Evolutionary conservation across 2,797 vertebrate species (phyloP).

Genomic region (Hydrolagus colliei): DNA sequence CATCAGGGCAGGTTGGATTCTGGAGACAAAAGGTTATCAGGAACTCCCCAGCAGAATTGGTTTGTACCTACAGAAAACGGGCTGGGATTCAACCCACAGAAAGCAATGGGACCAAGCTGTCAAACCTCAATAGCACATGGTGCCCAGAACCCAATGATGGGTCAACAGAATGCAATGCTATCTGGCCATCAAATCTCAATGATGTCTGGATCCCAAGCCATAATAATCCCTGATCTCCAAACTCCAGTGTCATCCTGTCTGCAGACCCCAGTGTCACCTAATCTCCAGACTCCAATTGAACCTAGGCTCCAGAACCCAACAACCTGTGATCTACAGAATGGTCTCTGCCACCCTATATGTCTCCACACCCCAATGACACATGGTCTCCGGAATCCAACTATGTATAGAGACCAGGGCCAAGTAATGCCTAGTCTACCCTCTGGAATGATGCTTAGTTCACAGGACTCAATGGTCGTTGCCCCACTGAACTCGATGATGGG

Average conservation of each 20-base stretch:
- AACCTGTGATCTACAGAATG: fast-evolving
- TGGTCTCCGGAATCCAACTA: background rate
- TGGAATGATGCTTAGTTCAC: background rate
- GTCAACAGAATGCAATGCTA: background rate
- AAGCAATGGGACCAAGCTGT: background rate
- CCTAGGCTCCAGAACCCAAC: background rate
- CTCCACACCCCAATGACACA: background rate
- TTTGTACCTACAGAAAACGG: background rate
- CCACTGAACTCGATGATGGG: background rate
- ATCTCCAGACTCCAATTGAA: fast-evolving
- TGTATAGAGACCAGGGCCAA: background rate
- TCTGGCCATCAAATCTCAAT: background rate
- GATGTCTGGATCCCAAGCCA: background rate
- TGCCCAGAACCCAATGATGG: background rate
- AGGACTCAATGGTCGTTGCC: background rate
- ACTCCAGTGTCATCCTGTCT: background rate
- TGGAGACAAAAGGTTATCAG: background rate
- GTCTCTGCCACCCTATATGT: background rate
- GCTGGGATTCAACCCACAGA: background rate
- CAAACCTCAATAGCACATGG: background rate
- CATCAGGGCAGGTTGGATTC: fast-evolving
- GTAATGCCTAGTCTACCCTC: background rate
- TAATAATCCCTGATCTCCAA: background rate
- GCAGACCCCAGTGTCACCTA: background rate
- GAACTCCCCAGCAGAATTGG: background rate